phyloP scores from a whole-genome alignment of 2,888 invertebrate genomes.

The Plebejus melissa region DNA sequence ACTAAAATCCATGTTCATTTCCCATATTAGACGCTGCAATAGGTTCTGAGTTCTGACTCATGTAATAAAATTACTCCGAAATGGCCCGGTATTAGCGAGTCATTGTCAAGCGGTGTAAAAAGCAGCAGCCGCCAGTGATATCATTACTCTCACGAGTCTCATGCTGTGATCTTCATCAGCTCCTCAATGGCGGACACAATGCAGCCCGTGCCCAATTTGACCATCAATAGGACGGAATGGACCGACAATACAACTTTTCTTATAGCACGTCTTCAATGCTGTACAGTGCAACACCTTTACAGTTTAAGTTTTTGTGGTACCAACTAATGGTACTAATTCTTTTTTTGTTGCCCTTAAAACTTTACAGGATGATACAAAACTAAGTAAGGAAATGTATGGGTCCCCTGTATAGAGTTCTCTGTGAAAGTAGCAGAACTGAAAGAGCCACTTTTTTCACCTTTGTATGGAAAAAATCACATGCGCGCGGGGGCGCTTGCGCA shows the following conservation, averaged over 20 bases:
- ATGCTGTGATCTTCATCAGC: conserved; percentile 37
- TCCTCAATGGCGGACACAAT: conserved; percentile 26
- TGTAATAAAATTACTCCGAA: background rate
- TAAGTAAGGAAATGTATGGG: too few relatives aligned
- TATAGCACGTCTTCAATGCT: background rate
- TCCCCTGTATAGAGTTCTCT: too few relatives aligned
- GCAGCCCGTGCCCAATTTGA: conserved; percentile 47
- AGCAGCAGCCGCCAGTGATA: conserved; percentile 29
- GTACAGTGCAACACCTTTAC: background rate
- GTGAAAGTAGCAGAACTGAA: too few relatives aligned
- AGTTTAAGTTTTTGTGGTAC: background rate
- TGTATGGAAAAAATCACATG: too few relatives aligned
- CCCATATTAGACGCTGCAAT: too few relatives aligned
- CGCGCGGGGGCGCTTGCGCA: too few relatives aligned
- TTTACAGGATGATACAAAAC: too few relatives aligned
- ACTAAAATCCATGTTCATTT: too few relatives aligned
- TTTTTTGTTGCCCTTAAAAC: background rate
- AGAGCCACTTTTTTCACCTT: too few relatives aligned
- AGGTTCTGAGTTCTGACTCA: background rate
- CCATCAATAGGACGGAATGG: conserved; percentile 42
- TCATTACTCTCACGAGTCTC: conserved; percentile 39
- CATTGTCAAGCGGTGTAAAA: background rate
- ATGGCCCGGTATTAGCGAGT: background rate
- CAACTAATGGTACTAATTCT: background rate
- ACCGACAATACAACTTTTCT: conserved; percentile 27